Base-by-base conservation (phyloP, 2,113 vertebrate species). In the Anoura caudifer region DNA sequence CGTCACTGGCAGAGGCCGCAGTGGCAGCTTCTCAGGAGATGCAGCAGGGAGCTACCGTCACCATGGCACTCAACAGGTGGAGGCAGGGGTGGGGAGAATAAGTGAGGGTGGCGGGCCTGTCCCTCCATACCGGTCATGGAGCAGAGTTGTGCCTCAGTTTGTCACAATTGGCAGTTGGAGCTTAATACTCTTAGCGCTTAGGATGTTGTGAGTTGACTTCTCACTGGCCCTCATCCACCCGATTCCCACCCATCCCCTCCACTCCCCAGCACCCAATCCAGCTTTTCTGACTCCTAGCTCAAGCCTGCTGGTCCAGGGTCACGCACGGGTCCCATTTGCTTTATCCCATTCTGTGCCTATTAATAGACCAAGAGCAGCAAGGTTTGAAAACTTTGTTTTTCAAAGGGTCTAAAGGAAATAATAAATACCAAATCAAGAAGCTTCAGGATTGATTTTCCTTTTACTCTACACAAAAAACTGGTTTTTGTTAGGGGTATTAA, bases 51-150 rank as follows among this genome's bases (percentile, higher is more conserved):
- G 99, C 99, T 12, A 99, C 99, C 0, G 99, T 99, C 97, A 99
- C 99, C 95, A 99, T 99, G 99, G 99, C 99, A 0, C 99, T 99
- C 83, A 99, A 99, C 99, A 99, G 99, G 99, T 99, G 98, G 26
- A 94, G 85, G 92, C 69, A 80, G 70, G 94, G 99, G 99, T 99
- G 98, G 7, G 90, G 85, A 45, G 52, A 13, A 19, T 28, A 61
- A 73, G 7, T 73, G 50, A 5, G 85, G 86, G 38, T 65, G 31
- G 16, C 9, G 19, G 19, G 14, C 24, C 84, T 86, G 33, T 82
- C 79, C 83, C 72, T 45, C 6, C n/a, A 11, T 54, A 8, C 22
- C 3, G 31, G n/a, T 43, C 52, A 31, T 47, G 67, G 47, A 97
- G 41, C 67, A 45, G 28, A 16, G 15, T 26, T 41, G 22, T 26